phyloP scores from a whole-genome alignment of 2,113 vertebrate species.

The Crotalus helleri region DNA sequence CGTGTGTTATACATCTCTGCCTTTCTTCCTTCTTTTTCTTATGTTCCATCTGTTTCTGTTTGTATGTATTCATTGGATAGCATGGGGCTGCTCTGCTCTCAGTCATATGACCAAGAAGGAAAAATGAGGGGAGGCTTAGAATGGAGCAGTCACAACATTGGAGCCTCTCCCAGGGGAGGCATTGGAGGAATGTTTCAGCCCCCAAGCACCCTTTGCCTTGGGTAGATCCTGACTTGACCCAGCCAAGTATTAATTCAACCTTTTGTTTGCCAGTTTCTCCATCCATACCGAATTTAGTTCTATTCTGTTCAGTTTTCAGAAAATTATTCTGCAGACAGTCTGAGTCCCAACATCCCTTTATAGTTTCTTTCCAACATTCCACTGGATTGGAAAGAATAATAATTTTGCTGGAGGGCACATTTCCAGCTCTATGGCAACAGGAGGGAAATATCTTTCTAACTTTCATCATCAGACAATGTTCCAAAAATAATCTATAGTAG shows the following conservation, averaged over 20 bases:
- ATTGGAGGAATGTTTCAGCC: not conserved
- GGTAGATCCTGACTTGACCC: not conserved
- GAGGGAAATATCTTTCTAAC: not conserved
- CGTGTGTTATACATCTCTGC: not conserved
- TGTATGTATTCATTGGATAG: not conserved
- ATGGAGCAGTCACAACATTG: not conserved
- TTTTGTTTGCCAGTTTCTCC: not conserved
- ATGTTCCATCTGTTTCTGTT: not conserved
- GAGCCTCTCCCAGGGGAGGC: not conserved
- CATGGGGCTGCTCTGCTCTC: not conserved
- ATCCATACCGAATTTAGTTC: not conserved
- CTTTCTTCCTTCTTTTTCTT: not conserved
- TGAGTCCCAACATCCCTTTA: not conserved
- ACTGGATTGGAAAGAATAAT: not conserved
- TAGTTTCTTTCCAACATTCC: not conserved
- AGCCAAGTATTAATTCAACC: not conserved
- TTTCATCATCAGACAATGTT: not conserved
- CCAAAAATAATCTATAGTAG: not conserved
- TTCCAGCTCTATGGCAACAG: not conserved
- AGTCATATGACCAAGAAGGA: not conserved
- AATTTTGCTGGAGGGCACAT: not conserved
- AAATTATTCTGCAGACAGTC: not conserved
- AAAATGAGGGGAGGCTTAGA: not conserved
- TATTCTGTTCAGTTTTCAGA: not conserved
- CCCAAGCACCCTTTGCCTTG: not conserved